Evolutionary conservation across 2,888 invertebrate genomes (phyloP).

Genomic region (Tetragnatha montana): DNA sequence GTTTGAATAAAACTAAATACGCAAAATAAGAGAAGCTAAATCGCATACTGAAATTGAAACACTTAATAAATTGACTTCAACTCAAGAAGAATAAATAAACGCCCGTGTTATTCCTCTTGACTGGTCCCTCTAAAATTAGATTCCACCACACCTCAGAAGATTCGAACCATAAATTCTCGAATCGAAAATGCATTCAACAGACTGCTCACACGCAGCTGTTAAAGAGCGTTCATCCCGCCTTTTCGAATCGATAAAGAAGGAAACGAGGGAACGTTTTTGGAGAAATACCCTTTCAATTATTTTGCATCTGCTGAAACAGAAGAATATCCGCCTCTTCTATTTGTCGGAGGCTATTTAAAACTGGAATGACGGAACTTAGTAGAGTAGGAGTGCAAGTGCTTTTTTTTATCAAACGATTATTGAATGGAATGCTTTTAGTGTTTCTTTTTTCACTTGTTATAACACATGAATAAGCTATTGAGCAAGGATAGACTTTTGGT

Average conservation of each 20-base stretch:
- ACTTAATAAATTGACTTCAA: too few relatives aligned
- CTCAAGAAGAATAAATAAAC: too few relatives aligned
- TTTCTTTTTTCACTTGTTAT: background rate
- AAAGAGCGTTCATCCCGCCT: background rate
- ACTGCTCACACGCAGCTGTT: background rate
- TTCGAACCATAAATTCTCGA: background rate
- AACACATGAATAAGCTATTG: background rate
- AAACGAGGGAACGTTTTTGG: background rate
- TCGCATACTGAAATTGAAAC: too few relatives aligned
- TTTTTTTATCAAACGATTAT: background rate
- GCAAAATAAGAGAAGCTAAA: too few relatives aligned
- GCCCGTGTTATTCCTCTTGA: too few relatives aligned
- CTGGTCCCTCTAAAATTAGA: too few relatives aligned
- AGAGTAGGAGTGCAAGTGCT: constrained; percentile 6
- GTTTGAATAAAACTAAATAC: too few relatives aligned
- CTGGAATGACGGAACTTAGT: constrained; percentile 5
- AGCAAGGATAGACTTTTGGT: background rate
- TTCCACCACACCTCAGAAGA: background rate
- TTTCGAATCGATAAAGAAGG: background rate
- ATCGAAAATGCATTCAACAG: background rate
- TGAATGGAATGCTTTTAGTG: background rate
- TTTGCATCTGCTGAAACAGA: background rate
- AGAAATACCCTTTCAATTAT: background rate
- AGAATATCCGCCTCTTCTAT: background rate
- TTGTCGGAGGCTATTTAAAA: background rate